Percentiles rank a stretch among this genome's conserved stretches.
These are phyloP conservation scores for Macroramphosus scolopax DNA, from an alignment of 2,797 vertebrate species.

Conservation along the genomic window DNA sequence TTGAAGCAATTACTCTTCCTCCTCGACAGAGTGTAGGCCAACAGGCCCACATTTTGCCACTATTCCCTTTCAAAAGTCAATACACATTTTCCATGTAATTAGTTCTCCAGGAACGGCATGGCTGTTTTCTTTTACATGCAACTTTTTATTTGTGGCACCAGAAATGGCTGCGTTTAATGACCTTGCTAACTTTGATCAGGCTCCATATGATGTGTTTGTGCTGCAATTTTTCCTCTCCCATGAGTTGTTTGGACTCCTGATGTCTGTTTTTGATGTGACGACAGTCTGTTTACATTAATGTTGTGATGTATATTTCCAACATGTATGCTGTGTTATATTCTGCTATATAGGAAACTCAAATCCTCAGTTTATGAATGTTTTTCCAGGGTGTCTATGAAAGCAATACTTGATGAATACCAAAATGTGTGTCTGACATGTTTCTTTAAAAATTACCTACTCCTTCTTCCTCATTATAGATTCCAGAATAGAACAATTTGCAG, in stretches of 20 bases:
- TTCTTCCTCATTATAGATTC: too few relatives aligned
- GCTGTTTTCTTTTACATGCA: slow-evolving; percentile 31
- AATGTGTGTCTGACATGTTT: too few relatives aligned
- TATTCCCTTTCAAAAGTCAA: slow-evolving; percentile 41
- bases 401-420: too few relatives aligned
- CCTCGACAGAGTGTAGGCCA: not conserved
- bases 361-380: too few relatives aligned
- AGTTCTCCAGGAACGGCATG: slow-evolving; percentile 9
- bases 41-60: not conserved
- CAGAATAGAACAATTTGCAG: too few relatives aligned
- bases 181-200: slow-evolving; percentile 31
- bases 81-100: slow-evolving; percentile 45
- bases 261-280: not conserved
- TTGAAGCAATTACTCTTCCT: slow-evolving; percentile 60
- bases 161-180: slow-evolving; percentile 24
- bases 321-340: too few relatives aligned
- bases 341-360: too few relatives aligned
- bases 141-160: slow-evolving; percentile 30
- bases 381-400: too few relatives aligned
- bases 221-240: not conserved
- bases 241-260: slow-evolving; percentile 1
- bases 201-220: slow-evolving; percentile 12
- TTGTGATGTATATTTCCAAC: too few relatives aligned
- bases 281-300: too few relatives aligned
- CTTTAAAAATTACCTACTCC: too few relatives aligned